phyloP scores from a whole-genome alignment of 2,113 vertebrate genomes.

The Rhinopithecus roxellana region DNA sequence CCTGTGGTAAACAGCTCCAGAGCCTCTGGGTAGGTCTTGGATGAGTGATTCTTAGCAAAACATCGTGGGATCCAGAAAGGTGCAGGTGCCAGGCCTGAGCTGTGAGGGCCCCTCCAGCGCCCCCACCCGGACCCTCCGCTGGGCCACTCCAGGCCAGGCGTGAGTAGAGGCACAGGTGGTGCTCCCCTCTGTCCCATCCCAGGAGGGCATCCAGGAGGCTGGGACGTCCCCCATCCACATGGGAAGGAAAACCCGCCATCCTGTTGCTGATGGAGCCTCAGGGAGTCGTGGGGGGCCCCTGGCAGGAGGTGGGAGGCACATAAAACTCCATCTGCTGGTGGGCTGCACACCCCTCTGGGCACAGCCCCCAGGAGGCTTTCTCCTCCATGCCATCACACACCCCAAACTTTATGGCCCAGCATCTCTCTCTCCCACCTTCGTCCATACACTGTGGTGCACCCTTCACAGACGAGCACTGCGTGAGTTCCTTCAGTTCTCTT shows the following conservation, averaged over 20 bases:
- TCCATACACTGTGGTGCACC: too few relatives aligned
- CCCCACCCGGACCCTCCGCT: background rate
- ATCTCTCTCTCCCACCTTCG: background rate
- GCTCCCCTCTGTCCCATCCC: too few relatives aligned
- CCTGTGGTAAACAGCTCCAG: background rate
- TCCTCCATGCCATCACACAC: too few relatives aligned
- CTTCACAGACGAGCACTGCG: accelerated
- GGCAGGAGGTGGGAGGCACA: background rate
- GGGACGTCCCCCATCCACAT: background rate
- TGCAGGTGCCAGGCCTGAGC: background rate
- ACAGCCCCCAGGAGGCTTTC: background rate
- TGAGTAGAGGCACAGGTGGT: background rate
- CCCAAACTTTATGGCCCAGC: background rate
- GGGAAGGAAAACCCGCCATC: background rate
- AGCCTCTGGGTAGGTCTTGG: background rate
- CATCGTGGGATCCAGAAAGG: background rate
- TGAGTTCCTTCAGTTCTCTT: background rate
- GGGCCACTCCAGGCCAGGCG: background rate
- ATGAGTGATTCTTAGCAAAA: background rate
- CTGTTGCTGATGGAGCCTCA: background rate
- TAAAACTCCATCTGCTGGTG: background rate
- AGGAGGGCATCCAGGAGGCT: background rate
- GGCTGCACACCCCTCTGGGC: background rate
- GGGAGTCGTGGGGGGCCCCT: background rate
- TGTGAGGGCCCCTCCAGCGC: background rate